Base-by-base conservation (phyloP, 1,140 invertebrate genomes). In the Caenorhabditis remanei region DNA sequence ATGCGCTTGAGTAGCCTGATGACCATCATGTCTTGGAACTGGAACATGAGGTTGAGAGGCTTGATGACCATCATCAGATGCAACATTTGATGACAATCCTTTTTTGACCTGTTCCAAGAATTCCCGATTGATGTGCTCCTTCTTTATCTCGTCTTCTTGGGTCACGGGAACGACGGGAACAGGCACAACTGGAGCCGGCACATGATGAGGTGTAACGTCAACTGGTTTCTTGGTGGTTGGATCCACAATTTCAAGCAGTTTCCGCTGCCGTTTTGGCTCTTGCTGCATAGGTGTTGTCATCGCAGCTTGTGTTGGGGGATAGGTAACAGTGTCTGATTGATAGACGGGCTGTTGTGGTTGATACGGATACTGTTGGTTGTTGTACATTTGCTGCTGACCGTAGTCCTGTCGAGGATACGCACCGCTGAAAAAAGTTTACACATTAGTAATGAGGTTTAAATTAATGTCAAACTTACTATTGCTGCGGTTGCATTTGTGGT, bases 111-210 rank as follows among this genome's bases (percentile, higher is more conserved):
- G 40, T 16, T 79, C 46, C 21, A 7, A 24, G 1, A 79, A 46
- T 19, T 79, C 46, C 4, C 6, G 46, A 79, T 21, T 48, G 21
- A 79, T 50, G 13, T 50, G 6, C 11, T 48, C 32, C 40, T 79
- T 79, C 21, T 79, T 79, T n/a, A 53, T 79, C 40, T 79, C 71
- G 7, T 79, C 71, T 41, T 50, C 46, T 16, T 32, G 71, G 71
- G 13, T 4, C 63, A 13, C 43, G 3, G 67, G 43, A 21, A 58
- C n/a, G 16, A 58, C 56, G 2, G 56, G 19, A 19, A 32, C 21
- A 24, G 55, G 55, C 11, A 46, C 41, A 9, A 19, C 40, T 71
- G 65, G 14, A 43, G 43, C 11, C 19, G 71, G 46, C n/a, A 8
- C 2, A 19, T 13, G 46, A 50, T 8, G 41, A 16, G 41, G 67